These are phyloP conservation scores for Conus ventricosus DNA, from an alignment of 1,140 invertebrate species.

Conservation along the genomic window DNA sequence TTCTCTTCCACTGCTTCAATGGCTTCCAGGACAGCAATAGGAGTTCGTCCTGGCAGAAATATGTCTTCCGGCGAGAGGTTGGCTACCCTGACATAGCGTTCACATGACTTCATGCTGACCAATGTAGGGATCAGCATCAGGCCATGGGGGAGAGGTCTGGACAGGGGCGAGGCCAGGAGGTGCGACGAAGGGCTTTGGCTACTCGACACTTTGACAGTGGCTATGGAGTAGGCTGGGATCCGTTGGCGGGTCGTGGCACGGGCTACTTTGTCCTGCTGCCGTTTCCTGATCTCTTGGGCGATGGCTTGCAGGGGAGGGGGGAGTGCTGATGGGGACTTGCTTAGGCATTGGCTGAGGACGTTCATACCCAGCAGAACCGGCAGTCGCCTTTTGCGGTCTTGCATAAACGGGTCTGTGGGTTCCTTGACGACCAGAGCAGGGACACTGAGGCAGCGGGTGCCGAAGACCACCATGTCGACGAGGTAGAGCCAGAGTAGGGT, in stretches of 20 bases:
- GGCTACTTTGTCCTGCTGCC: background rate
- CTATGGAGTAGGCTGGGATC: background rate
- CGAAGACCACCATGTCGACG: background rate
- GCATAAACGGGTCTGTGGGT: background rate
- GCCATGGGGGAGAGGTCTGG: background rate
- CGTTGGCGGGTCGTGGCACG: background rate
- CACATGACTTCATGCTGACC: no score
- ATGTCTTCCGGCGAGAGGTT: background rate
- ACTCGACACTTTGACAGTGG: background rate
- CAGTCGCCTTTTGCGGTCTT: background rate
- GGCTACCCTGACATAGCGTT: background rate
- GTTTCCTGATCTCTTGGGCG: background rate
- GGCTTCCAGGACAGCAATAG: background rate
- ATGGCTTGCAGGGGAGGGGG: background rate
- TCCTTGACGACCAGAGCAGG: slow-evolving; percentile 11
- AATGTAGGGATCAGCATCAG: background rate
- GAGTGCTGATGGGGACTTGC: background rate
- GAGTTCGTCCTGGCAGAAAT: background rate
- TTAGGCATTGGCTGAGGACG: background rate
- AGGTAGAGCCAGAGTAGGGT: background rate
- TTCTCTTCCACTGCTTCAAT: background rate
- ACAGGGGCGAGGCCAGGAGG: background rate
- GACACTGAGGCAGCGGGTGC: background rate
- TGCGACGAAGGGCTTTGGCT: background rate
- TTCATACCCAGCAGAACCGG: slow-evolving; percentile 26